Evolutionary conservation across 1,140 invertebrate genomes (phyloP).

Genomic region (Drosophila aff.): DNA sequence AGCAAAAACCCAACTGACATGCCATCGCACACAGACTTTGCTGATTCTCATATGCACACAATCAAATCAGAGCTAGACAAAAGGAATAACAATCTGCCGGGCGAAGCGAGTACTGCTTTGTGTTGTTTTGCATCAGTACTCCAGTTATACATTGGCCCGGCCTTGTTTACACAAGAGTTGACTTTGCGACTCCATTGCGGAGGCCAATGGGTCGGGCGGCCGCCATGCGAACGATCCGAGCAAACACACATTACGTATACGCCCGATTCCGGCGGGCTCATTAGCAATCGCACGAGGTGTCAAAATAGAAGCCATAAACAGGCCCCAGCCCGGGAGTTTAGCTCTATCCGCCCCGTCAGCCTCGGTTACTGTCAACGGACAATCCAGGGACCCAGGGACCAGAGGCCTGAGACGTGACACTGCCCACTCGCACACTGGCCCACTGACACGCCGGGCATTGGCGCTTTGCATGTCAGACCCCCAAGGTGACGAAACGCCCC

Average conservation of each 20-base stretch:
- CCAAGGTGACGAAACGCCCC: conserved; percentile 58
- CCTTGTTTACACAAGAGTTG: conserved; percentile 38
- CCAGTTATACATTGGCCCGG: conserved; percentile 35
- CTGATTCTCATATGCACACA: conserved; percentile 21
- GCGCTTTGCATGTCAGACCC: conserved; percentile 58
- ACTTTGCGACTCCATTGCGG: conserved; percentile 42
- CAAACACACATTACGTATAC: conserved; percentile 48
- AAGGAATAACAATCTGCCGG: conserved; percentile 31
- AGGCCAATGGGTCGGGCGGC: conserved; percentile 1
- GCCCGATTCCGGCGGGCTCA: conserved; percentile 33
- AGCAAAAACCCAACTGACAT: conserved; percentile 37
- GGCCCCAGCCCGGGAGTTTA: conserved; percentile 1
- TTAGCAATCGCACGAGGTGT: conserved; percentile 57
- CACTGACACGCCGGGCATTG: conserved; percentile 19
- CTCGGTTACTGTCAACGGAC: conserved; percentile 53
- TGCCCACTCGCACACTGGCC: conserved; percentile 3
- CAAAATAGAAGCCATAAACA: conserved; percentile 39
- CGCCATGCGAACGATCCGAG: conserved; percentile 12
- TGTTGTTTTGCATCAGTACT: conserved; percentile 17
- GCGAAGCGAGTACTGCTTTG: conserved; percentile 39
- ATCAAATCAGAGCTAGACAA: conserved; percentile 49
- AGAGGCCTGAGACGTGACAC: conserved; percentile 9
- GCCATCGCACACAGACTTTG: background rate
- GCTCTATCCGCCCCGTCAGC: conserved; percentile 14
- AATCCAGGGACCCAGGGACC: conserved; percentile 17